Evolutionary conservation across 1,140 invertebrate species (phyloP).

Genomic region (Octopus bimaculoides): DNA sequence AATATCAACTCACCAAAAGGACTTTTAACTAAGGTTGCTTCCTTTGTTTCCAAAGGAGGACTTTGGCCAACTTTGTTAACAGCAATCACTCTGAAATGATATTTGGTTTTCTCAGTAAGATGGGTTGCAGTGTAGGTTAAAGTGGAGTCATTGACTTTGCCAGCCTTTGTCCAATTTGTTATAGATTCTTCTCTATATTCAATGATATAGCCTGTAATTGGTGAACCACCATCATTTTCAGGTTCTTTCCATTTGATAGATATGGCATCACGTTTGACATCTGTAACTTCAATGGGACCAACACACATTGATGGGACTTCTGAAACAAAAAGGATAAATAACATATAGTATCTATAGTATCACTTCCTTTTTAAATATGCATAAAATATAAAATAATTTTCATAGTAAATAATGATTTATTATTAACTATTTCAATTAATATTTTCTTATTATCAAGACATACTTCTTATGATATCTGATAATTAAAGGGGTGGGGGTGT

Average conservation of each 20-base stretch:
- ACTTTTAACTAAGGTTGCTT: conserved; percentile 85
- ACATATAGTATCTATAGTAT: not conserved
- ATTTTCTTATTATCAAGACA: too few relatives aligned
- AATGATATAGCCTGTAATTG: conserved; percentile 86
- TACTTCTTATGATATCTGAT: too few relatives aligned
- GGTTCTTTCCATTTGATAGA: conserved; percentile 95
- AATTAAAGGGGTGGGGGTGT: too few relatives aligned
- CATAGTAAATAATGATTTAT: not conserved
- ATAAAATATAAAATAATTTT: conserved; percentile 1
- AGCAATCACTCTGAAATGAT: conserved; percentile 68
- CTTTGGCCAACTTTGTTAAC: conserved; percentile 87
- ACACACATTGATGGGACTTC: conserved; percentile 24
- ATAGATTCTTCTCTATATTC: conserved; percentile 77
- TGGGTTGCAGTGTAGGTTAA: conserved; percentile 69
- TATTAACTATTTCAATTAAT: not conserved
- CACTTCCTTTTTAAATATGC: not conserved
- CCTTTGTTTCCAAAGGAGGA: conserved; percentile 83
- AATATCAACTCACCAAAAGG: conserved; percentile 59
- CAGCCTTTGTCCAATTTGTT: conserved; percentile 61
- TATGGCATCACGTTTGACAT: conserved; percentile 60
- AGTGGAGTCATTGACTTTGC: conserved; percentile 63
- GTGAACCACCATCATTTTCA: conserved; percentile 95
- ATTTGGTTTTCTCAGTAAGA: conserved; percentile 68
- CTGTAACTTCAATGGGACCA: conserved; percentile 57
- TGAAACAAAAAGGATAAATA: not conserved